Evolutionary conservation across 2,888 invertebrate species (phyloP).

Genomic region (Aromia moschata): DNA sequence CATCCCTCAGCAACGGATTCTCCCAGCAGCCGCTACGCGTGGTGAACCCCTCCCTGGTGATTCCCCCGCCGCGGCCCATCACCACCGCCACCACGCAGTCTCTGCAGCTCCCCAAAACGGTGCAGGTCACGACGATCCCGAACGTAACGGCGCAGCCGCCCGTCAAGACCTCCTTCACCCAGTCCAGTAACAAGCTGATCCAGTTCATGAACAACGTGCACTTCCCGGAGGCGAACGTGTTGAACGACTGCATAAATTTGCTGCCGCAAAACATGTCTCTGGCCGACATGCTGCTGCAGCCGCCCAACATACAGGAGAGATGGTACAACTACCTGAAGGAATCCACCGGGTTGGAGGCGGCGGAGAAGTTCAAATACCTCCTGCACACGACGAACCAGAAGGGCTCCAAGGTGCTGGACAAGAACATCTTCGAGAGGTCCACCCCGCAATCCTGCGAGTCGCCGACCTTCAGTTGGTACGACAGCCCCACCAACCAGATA

Average conservation of each 20-base stretch:
- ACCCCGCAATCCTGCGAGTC: slow-evolving; percentile 51
- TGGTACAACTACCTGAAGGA: slow-evolving; percentile 69
- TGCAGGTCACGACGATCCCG: slow-evolving; percentile 14
- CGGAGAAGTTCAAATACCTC: slow-evolving; percentile 65
- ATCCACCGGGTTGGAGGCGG: slow-evolving; percentile 66
- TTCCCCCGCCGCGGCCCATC: slow-evolving; percentile 44
- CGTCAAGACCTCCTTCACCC: slow-evolving; percentile 6
- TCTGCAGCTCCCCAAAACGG: slow-evolving; percentile 25
- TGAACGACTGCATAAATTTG: slow-evolving; percentile 60
- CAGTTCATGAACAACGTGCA: slow-evolving; percentile 70
- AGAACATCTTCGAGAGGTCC: slow-evolving; percentile 46
- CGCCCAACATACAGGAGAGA: slow-evolving; percentile 55
- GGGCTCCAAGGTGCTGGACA: slow-evolving; percentile 46
- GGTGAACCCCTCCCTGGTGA: slow-evolving; percentile 44
- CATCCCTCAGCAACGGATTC: slow-evolving; percentile 40
- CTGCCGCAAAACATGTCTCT: slow-evolving; percentile 68
- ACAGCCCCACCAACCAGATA: slow-evolving; percentile 57
- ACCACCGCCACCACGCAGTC: slow-evolving; percentile 37
- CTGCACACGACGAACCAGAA: slow-evolving; percentile 54
- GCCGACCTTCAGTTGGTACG: slow-evolving; percentile 56
- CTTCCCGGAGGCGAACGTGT: slow-evolving; percentile 62
- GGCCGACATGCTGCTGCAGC: slow-evolving; percentile 68
- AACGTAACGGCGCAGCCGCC: slow-evolving; percentile 20
- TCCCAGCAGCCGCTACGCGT: slow-evolving; percentile 46
- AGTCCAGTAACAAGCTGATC: slow-evolving; percentile 61